Evolutionary conservation across 2,797 vertebrate species (phyloP), one percentile per base, ranked within the genome.

Genomic region (Smutsia gigantea): DNA sequence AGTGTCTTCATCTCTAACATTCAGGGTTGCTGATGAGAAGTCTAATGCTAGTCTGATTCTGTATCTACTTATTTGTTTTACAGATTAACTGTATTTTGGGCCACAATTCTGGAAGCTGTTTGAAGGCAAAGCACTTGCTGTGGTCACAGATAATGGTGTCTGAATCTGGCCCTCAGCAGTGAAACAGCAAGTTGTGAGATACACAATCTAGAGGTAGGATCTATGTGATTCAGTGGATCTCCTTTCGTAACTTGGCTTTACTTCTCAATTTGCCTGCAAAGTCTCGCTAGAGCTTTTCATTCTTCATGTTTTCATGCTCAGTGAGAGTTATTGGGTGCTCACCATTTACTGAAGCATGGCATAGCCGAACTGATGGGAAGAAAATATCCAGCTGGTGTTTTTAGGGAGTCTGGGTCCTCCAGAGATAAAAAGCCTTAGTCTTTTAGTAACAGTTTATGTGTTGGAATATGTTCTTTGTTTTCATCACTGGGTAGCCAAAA

Each of bases 381-480:
- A 63, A 66, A 34, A 34, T 66, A 75, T 23, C 19, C 17, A 55
- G 17, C 1, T 1, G 18, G 9, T 63, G 77, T 34, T 85, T 74
- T 89, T 66, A 61, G 69, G 51, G 31, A 68, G 17, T 74, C 8
- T 69, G 9, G 14, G 39, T 86, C 31, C 31, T 94, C 88, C 63
- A 83, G 34, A 72, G 55, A n/a, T 68, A 23, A 92, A 81, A 37
- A 84, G 21, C 2, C 27, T 77, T 69, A 81, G 27, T 93, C 55
- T 87, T 72, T 66, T 18, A 82, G 46, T 59, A 31, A 89, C 25
- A 15, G 29, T 74, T 86, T 92, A 15, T 8, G 55, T 93, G 87
- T 90, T 90, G n/a, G 82, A 87, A 78, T 68, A 29, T 92, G 1
- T 79, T 87, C 8, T 93, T 72, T 89, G 7, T 95, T 95, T 90